Evolutionary conservation across 2,113 vertebrate genomes (phyloP).

Genomic region (Typhlomys cinereus): DNA sequence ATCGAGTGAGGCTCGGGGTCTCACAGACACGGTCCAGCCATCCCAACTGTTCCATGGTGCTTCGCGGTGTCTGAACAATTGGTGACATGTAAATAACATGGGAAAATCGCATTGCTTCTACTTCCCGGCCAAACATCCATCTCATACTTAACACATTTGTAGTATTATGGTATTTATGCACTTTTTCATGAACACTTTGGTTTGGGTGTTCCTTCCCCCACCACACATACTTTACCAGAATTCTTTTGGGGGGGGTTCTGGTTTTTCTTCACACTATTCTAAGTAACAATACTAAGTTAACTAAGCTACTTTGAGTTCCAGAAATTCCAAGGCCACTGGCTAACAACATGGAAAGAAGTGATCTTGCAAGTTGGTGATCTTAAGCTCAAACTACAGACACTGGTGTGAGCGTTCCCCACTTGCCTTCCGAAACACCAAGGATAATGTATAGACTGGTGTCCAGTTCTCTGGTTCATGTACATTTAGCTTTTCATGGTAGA

Average conservation of each 20-base stretch:
- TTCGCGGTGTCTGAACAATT: slow-evolving; percentile 80
- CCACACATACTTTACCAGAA: slow-evolving; percentile 76
- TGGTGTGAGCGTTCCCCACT: slow-evolving; percentile 71
- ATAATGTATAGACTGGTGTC: slow-evolving; percentile 77
- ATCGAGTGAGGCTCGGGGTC: slow-evolving; percentile 6
- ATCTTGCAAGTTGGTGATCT: slow-evolving; percentile 61
- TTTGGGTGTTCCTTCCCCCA: slow-evolving; percentile 83
- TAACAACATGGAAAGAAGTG: slow-evolving; percentile 76
- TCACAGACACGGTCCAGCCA: slow-evolving; percentile 59
- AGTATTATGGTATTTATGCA: slow-evolving; percentile 89
- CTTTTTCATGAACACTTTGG: slow-evolving; percentile 85
- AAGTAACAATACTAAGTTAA: slow-evolving; percentile 81
- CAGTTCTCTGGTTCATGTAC: slow-evolving; percentile 76
- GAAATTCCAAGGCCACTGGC: slow-evolving; percentile 79
- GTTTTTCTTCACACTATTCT: slow-evolving; percentile 81
- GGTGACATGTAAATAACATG: slow-evolving; percentile 83
- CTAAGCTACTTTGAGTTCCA: slow-evolving; percentile 84
- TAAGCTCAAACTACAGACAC: slow-evolving; percentile 73
- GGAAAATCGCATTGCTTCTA: slow-evolving; percentile 80
- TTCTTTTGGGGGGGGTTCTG: slow-evolving; percentile 73
- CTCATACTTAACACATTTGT: slow-evolving; percentile 84
- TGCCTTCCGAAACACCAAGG: slow-evolving; percentile 79
- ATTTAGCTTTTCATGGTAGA: slow-evolving; percentile 78
- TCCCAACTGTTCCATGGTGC: slow-evolving; percentile 75
- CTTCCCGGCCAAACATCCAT: slow-evolving; percentile 79